These are phyloP conservation scores for Paramisgurnus dabryanus DNA, from an alignment of 2,113 vertebrate genomes.

Conservation along the genomic window DNA sequence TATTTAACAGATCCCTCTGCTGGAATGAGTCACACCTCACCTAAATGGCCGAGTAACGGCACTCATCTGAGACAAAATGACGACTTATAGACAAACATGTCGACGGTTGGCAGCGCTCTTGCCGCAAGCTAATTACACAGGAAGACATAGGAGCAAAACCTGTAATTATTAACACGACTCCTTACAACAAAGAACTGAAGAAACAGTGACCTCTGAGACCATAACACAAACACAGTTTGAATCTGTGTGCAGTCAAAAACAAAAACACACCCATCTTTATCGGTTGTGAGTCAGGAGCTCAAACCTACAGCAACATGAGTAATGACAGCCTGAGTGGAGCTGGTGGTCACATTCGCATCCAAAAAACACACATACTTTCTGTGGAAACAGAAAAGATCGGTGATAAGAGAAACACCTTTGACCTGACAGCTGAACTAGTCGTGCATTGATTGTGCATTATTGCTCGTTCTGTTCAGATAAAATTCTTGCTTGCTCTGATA, in stretches of 20 bases:
- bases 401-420: conserved; percentile 72
- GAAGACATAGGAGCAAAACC: conserved; percentile 53
- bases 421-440: conserved; percentile 56
- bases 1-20: conserved; percentile 56
- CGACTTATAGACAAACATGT: conserved; percentile 43
- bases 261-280: conserved; percentile 54
- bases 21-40: conserved; percentile 62
- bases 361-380: conserved; percentile 22
- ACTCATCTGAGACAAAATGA: conserved; percentile 22
- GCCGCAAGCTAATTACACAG: conserved; percentile 56
- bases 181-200: conserved; percentile 47
- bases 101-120: conserved; percentile 8
- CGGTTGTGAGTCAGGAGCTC: conserved; percentile 36
- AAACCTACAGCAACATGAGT: conserved; percentile 38
- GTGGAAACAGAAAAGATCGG: conserved; percentile 74
- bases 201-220: conserved; percentile 39
- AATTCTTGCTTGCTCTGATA: conserved; percentile 63
- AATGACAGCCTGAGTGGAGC: conserved; percentile 33
- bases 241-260: not conserved
- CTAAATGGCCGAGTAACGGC: conserved; percentile 51
- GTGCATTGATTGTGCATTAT: conserved; percentile 48
- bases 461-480: conserved; percentile 54
- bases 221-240: conserved; percentile 17
- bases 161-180: conserved; percentile 58
- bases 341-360: conserved; percentile 40